Evolutionary conservation across 1,140 invertebrate genomes (phyloP).

Genomic region (Drosophila tristis): DNA sequence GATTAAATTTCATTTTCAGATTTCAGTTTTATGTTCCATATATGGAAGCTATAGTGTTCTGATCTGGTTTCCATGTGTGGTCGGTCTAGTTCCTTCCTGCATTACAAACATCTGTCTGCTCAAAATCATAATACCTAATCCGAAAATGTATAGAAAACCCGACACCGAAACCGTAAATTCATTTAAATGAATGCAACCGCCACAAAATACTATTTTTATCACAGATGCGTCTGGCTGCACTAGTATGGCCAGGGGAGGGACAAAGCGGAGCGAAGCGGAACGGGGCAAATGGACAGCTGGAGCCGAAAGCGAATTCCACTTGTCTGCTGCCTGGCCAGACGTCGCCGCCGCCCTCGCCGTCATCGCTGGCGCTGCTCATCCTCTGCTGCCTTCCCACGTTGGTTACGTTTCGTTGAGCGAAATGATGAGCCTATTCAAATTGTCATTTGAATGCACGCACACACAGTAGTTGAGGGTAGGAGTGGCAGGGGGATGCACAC

Average conservation of each 20-base stretch:
- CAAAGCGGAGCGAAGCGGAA: not conserved
- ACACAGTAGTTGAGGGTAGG: not conserved
- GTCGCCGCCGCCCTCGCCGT: no score
- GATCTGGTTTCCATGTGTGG: no score
- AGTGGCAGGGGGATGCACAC: constrained; percentile 15
- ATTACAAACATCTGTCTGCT: no score
- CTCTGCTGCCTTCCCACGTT: constrained; percentile 70
- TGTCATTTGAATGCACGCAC: constrained; percentile 53
- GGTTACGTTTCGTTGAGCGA: constrained; percentile 77
- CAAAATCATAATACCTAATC: not conserved
- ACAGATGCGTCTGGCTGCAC: constrained; percentile 44
- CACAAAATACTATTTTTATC: constrained; percentile 72
- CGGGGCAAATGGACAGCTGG: constrained; percentile 51
- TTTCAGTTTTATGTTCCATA: no score
- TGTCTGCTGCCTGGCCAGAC: no score
- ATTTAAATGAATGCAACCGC: constrained; percentile 55
- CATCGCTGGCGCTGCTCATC: constrained; percentile 25
- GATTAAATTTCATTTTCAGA: no score
- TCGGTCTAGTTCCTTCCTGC: no score
- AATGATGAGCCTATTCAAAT: constrained; percentile 72
- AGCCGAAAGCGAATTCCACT: constrained; percentile 31
- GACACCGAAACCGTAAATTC: constrained; percentile 43
- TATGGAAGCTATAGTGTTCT: no score
- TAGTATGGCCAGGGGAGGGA: constrained; percentile 3
- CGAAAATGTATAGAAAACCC: not conserved